Evolutionary conservation across 1,140 invertebrate species (phyloP), one percentile per base, ranked within the genome.

Genomic region (Trinorchestia longiramus): DNA sequence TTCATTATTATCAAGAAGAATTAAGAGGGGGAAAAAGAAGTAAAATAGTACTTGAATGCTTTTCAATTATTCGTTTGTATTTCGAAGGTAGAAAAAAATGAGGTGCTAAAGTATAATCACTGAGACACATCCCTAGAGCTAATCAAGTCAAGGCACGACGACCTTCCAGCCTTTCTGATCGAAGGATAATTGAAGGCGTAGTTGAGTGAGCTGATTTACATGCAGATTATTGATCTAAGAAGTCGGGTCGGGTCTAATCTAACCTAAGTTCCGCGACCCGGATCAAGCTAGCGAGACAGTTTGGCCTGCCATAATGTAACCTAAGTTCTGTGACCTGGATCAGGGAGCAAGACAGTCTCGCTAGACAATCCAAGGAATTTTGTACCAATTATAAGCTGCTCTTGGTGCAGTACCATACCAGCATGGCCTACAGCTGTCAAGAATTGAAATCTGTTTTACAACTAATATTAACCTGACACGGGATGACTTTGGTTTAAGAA

Each of bases 121-220:
- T 77, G 62, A 77, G 11, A 28, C 28, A 36, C 11, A 28, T 36
- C 36, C 62, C 62, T 77, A 36, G 62, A 53, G 62, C 28, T 77
- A 77, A 77, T 77, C 62, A 77, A 23, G 62, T 28, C 15, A 28
- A 77, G 62, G 62, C 62, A 36, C 62, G 28, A 36, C 62, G 62
- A 36, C 62, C 62, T 77, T 77, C 15, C 28, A 77, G 62, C 62
- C 62, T 77, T 77, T 28, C 62, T 77, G 62, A 36, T 77, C 62
- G 62, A 77, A 77, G 62, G 62, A 77, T 77, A 77, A 77, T 77
- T 77, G 62, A 77, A 77, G 62, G 62, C 62, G 62, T 77, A 77
- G 62, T 77, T 77, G 62, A 77, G 62, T 28, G 28, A 77, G 62
- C 62, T 77, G 62, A 77, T 77, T 77, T 77, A 77, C 62, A 77